Conservation (phyloP, 2,888 invertebrate species). For the Corbicula japonica region DNA sequence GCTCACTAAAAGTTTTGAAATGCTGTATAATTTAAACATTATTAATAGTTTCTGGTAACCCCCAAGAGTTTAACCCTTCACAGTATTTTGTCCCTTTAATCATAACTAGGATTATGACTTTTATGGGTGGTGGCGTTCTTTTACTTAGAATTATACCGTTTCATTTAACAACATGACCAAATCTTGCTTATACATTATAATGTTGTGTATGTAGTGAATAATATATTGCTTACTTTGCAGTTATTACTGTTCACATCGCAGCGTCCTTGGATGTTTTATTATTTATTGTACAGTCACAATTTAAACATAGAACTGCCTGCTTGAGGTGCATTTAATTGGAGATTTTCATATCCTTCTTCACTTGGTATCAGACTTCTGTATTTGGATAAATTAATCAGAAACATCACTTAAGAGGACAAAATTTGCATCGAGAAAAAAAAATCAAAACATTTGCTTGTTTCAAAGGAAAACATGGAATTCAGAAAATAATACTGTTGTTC, state of each 20-base stretch:
- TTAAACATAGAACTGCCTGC: conserved; percentile 14
- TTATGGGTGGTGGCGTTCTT: conserved; percentile 62
- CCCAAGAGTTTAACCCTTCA: conserved; percentile 59
- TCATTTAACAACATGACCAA: conserved; percentile 49
- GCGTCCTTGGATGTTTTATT: conserved; percentile 35
- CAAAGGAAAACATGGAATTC: no score
- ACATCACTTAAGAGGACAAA: no score
- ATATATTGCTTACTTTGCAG: conserved; percentile 67
- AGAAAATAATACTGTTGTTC: no score
- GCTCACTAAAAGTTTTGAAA: conserved; percentile 68
- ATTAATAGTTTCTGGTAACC: conserved; percentile 58
- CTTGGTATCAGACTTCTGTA: no score
- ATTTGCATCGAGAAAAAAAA: no score
- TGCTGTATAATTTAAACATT: conserved; percentile 61
- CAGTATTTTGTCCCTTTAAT: conserved; percentile 60
- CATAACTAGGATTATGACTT: conserved; percentile 53
- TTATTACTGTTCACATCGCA: conserved; percentile 38
- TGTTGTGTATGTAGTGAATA: conserved; percentile 64
- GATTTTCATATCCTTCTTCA: conserved; percentile 18
- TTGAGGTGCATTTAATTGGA: conserved; percentile 32
- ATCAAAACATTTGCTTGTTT: no score
- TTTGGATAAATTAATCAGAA: no score
- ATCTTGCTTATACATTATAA: conserved; percentile 25
- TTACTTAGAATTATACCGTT: conserved; percentile 53
- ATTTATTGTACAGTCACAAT: conserved; percentile 5